Evolutionary conservation across 2,113 vertebrate genomes (phyloP).

Genomic region (Corythaixoides concolor): DNA sequence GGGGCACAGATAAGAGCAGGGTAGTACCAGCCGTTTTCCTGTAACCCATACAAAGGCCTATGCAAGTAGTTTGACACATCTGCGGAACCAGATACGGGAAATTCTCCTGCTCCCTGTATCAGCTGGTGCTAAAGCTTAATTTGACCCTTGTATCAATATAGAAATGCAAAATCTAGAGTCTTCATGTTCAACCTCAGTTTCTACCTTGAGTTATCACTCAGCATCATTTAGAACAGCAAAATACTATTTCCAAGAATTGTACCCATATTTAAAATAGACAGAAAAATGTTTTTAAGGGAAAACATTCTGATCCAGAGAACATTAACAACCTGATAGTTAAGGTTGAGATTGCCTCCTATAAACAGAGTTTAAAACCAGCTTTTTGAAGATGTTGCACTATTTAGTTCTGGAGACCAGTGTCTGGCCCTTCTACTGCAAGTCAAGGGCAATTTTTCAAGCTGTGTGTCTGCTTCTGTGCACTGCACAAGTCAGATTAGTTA

Average conservation of each 20-base stretch:
- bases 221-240: neutral
- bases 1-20: neutral
- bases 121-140: neutral
- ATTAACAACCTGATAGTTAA: neutral
- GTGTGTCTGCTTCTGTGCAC: neutral
- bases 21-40: neutral
- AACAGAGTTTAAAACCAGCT: neutral
- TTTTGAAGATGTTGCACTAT: rapidly evolving
- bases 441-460: neutral
- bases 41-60: neutral
- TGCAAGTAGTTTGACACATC: neutral
- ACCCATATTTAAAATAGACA: neutral
- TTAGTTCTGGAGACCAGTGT: neutral
- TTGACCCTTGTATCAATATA: neutral
- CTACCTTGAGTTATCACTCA: neutral
- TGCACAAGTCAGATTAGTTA: neutral
- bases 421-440: neutral
- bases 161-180: neutral
- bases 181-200: neutral
- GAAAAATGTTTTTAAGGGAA: neutral
- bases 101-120: neutral
- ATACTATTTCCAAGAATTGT: neutral
- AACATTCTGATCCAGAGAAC: neutral
- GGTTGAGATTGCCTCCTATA: neutral
- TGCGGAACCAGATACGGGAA: neutral